Conservation (phyloP, 2,888 invertebrate species). For the Diaphora mendica region DNA sequence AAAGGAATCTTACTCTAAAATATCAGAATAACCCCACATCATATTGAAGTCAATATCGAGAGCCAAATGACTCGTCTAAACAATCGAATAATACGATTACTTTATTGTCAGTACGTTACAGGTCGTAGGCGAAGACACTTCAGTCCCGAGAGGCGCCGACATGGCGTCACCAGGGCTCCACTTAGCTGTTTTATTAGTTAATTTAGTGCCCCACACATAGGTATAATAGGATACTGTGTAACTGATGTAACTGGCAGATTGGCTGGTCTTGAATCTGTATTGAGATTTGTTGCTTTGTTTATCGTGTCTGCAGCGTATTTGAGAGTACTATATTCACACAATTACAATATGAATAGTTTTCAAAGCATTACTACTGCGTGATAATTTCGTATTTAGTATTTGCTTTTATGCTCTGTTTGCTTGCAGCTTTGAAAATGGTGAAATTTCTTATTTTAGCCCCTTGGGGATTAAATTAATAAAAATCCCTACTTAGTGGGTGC, state of each 20-base stretch:
- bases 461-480: too few relatives aligned
- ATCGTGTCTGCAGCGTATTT: neutral
- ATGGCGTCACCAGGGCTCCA: constrained; percentile 45
- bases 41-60: neutral
- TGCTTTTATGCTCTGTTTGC: too few relatives aligned
- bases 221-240: constrained; percentile 21
- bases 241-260: constrained; percentile 35
- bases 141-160: constrained; percentile 37
- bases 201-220: constrained; percentile 33
- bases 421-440: too few relatives aligned
- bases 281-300: constrained; percentile 15
- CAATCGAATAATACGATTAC: neutral
- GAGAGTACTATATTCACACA: neutral
- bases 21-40: neutral
- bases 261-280: constrained; percentile 26
- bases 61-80: neutral
- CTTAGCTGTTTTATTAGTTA: constrained; percentile 50
- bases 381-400: too few relatives aligned
- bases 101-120: neutral
- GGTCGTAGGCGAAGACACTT: constrained; percentile 16
- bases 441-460: too few relatives aligned
- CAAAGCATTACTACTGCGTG: neutral
- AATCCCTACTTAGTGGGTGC: too few relatives aligned
- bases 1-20: neutral
- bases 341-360: neutral